phyloP scores from a whole-genome alignment of 2,888 invertebrate species.

The Leuctra nigra region DNA sequence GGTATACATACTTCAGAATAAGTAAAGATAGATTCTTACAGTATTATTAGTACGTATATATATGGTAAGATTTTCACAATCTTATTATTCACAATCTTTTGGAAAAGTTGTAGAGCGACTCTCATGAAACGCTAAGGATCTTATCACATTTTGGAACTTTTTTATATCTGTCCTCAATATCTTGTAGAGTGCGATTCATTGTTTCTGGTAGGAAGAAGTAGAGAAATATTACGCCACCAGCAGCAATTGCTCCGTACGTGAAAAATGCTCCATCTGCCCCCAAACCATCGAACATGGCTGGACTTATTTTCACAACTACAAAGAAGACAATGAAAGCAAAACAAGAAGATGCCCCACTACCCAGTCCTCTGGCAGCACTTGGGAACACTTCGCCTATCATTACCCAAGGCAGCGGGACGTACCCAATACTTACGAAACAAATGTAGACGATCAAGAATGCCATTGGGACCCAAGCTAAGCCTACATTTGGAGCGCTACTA shows the following conservation, averaged over 20 bases:
- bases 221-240: slow-evolving; percentile 51
- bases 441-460: slow-evolving; percentile 51
- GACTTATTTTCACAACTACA: slow-evolving; percentile 58
- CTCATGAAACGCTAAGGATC: neutral
- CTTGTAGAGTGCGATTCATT: slow-evolving; percentile 57
- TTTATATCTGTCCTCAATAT: slow-evolving; percentile 50
- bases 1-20: too few relatives aligned
- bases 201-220: slow-evolving; percentile 61
- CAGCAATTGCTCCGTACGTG: slow-evolving; percentile 51
- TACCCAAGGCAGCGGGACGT: slow-evolving; percentile 64
- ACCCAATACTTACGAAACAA: slow-evolving; percentile 52
- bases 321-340: slow-evolving; percentile 58
- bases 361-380: slow-evolving; percentile 53
- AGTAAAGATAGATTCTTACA: too few relatives aligned
- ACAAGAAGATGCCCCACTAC: slow-evolving; percentile 60
- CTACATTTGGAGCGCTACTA: slow-evolving; percentile 29
- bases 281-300: slow-evolving; percentile 50
- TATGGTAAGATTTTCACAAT: too few relatives aligned
- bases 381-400: slow-evolving; percentile 66
- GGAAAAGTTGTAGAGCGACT: too few relatives aligned
- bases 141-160: too few relatives aligned
- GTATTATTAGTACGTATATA: too few relatives aligned
- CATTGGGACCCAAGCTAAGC: slow-evolving; percentile 47
- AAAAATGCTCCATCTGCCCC: slow-evolving; percentile 57
- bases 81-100: too few relatives aligned